phyloP scores from a whole-genome alignment of 2,797 vertebrate genomes.

The Scyliorhinus canicula region DNA sequence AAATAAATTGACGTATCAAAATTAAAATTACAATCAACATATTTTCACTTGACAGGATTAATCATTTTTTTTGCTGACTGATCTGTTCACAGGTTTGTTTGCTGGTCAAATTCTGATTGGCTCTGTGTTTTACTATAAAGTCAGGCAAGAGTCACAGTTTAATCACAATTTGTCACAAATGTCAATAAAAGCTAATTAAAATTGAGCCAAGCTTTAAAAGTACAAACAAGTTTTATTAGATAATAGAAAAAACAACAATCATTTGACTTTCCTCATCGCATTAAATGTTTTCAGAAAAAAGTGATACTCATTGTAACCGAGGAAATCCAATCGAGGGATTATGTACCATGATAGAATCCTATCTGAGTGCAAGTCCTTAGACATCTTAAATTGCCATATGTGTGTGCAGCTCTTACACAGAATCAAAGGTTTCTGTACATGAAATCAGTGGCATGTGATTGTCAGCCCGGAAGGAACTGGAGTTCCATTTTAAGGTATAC shows the following conservation, averaged over 20 bases:
- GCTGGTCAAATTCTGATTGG: not conserved
- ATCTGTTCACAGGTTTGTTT: not conserved
- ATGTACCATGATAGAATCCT: not conserved
- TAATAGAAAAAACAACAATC: not conserved
- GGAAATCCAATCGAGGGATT: not conserved
- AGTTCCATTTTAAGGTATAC: too few species aligned
- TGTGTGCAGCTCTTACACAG: not conserved
- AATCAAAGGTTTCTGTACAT: not conserved
- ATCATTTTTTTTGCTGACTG: slow-evolving; percentile 18
- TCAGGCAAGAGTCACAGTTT: not conserved
- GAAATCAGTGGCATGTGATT: not conserved
- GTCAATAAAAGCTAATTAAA: not conserved
- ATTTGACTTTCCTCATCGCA: not conserved
- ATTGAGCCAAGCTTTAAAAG: not conserved
- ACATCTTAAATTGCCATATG: not conserved
- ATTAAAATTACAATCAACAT: slow-evolving; percentile 18
- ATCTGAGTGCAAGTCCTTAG: not conserved
- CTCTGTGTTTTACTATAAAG: slow-evolving; percentile 16
- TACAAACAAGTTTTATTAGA: not conserved
- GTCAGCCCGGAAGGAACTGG: too few species aligned
- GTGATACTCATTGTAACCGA: not conserved
- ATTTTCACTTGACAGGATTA: not conserved
- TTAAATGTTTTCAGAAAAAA: slow-evolving; percentile 8
- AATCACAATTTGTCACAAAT: slow-evolving; percentile 22
- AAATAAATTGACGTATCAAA: slow-evolving; percentile 11